These are phyloP conservation scores for Aselliscus stoliczkanus DNA, from an alignment of 2,797 vertebrate genomes.

Conservation along the genomic window DNA sequence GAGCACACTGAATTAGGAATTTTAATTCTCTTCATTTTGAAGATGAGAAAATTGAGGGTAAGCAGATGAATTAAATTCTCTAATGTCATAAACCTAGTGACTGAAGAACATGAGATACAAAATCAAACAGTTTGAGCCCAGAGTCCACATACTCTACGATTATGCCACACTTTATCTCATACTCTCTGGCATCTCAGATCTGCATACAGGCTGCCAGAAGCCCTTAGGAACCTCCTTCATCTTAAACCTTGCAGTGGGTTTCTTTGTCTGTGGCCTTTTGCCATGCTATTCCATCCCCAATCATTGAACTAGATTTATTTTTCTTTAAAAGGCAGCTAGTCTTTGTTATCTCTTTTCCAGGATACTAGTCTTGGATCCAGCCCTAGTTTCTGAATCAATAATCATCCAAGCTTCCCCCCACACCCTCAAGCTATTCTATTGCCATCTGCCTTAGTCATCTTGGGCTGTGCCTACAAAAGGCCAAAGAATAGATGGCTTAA, in stretches of 20 bases:
- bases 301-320: not conserved
- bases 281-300: not conserved
- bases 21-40: not conserved
- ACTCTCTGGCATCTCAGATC: not conserved
- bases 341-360: not conserved
- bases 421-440: not conserved
- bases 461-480: not conserved
- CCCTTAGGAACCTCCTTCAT: not conserved
- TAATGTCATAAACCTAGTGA: not conserved
- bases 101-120: not conserved
- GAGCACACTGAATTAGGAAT: not conserved
- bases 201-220: not conserved
- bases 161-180: not conserved
- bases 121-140: not conserved
- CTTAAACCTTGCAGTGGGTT: not conserved
- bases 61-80: not conserved
- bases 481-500: not conserved
- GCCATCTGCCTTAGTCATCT: not conserved
- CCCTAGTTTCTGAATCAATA: not conserved
- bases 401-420: not conserved
- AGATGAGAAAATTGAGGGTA: not conserved
- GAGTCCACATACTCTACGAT: not conserved
- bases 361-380: not conserved
- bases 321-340: not conserved
- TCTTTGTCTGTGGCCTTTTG: not conserved